Evolutionary conservation across 2,113 vertebrate genomes (phyloP), one percentile per base, ranked within the genome.

Genomic region (Hippocampus abdominalis): DNA sequence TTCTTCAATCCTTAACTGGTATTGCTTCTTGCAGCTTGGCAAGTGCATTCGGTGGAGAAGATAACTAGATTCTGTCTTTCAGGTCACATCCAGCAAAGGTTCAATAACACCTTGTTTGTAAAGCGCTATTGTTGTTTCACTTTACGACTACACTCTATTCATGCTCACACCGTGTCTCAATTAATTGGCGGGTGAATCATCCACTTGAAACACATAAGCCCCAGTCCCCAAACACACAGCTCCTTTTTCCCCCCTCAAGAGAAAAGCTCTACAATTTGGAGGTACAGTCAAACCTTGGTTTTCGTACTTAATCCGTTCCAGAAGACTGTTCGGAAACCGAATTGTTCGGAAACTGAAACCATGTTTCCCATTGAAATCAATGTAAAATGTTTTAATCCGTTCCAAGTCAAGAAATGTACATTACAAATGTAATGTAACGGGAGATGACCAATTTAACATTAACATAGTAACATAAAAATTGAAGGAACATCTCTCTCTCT

Each of bases 31-130:
- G 21, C 60, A 39, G 44, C 56, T 73, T 71, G 73, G 25, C 73
- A 75, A 67, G 39, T 64, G 77, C 53, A 63, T 61, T 59, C 39
- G 74, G 25, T 40, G 71, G 66, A 67, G 39, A 65, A 81, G 69
- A 78, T 60, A 77, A 81, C 1, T 12, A n/a, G 68, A 70, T 64
- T 13, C 25, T 36, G 48, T 27, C 65, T 36, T 70, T 36, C 62
- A 66, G 75, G 54, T 44, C 54, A 61, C 48, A 68, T 74, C 29
- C 3, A 7, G 46, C 8, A 0, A 46, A 32, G 64, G 18, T 60
- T 76, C 46, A 65, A 77, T 63, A 40, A 63, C 36, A 42, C 39
- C 21, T 42, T 42, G 12, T 15, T 23, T 23, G n/a, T 63, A 42
- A 63, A 63, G 23, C 18, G 23, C 25, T 5, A 29, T 8, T 25